Conservation (phyloP, 2,888 invertebrate genomes). For the Parthenolecanium corni region DNA sequence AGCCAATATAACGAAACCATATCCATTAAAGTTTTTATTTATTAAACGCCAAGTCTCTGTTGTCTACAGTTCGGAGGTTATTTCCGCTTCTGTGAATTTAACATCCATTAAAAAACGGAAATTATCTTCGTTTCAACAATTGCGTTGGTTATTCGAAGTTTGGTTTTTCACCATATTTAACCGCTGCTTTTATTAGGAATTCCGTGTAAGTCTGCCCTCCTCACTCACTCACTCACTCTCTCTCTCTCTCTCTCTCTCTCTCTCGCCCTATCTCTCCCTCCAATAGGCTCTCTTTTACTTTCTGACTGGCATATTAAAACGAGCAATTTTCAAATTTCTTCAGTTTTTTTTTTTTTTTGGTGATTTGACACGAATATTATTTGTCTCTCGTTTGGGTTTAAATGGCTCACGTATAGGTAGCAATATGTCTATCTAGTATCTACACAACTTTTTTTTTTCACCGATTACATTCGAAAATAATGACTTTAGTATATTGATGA, state of each 20-base stretch:
- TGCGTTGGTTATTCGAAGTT: slow-evolving; percentile 21
- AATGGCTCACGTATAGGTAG: no score
- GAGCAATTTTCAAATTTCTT: no score
- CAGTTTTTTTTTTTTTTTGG: no score
- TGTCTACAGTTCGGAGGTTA: slow-evolving; percentile 28
- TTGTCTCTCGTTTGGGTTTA: no score
- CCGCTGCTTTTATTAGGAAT: slow-evolving; percentile 3
- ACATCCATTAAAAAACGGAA: slow-evolving; percentile 28
- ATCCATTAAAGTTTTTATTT: slow-evolving; percentile 24
- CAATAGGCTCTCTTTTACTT: no score
- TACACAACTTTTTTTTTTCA: no score
- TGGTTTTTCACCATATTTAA: slow-evolving; percentile 11
- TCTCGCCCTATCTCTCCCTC: background rate
- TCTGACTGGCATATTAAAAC: no score
- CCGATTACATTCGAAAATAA: no score
- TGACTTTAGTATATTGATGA: no score
- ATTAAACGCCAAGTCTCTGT: slow-evolving; percentile 22
- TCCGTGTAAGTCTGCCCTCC: background rate
- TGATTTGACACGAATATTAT: no score
- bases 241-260: background rate
- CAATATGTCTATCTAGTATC: no score
- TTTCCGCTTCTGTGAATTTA: slow-evolving; percentile 28
- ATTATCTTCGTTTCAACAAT: slow-evolving; percentile 27
- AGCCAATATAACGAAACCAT: slow-evolving; percentile 24
- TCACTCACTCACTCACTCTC: background rate